Percentiles rank a stretch among this genome's conserved stretches.
These are phyloP conservation scores for Cepphus grylle DNA, from an alignment of 2,113 vertebrate genomes.

Conservation along the genomic window DNA sequence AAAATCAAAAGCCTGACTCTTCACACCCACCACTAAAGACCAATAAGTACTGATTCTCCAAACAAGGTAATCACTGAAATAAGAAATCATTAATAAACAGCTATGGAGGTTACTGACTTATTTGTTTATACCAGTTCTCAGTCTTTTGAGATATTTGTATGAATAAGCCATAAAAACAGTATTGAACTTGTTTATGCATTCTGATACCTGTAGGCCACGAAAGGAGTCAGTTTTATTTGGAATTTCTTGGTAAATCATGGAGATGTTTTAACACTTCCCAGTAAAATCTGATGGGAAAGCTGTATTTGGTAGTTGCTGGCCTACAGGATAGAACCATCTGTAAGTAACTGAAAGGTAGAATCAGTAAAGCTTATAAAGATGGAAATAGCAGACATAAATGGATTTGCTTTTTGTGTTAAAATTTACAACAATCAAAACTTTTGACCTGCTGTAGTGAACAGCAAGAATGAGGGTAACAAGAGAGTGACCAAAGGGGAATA, in stretches of 20 bases:
- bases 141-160: not conserved
- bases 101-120: not conserved
- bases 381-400: not conserved
- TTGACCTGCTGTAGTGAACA: not conserved
- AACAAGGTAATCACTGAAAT: not conserved
- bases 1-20: not conserved
- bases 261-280: not conserved
- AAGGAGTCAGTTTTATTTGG: not conserved
- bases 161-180: not conserved
- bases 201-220: not conserved
- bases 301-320: not conserved
- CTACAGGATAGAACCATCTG: not conserved
- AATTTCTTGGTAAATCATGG: not conserved
- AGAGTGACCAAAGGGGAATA: not conserved
- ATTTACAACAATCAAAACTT: not conserved
- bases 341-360: not conserved
- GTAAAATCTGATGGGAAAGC: not conserved
- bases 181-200: not conserved
- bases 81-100: not conserved
- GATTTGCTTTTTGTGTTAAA: not conserved
- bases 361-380: not conserved
- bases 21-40: not conserved
- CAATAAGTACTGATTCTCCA: not conserved
- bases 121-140: not conserved
- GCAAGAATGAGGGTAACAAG: fast-evolving